A percentile compares a stretch with the other conserved stretches of the same genome.
Evolutionary conservation across 2,797 vertebrate species (phyloP).

Genomic region (Salmo trutta): DNA sequence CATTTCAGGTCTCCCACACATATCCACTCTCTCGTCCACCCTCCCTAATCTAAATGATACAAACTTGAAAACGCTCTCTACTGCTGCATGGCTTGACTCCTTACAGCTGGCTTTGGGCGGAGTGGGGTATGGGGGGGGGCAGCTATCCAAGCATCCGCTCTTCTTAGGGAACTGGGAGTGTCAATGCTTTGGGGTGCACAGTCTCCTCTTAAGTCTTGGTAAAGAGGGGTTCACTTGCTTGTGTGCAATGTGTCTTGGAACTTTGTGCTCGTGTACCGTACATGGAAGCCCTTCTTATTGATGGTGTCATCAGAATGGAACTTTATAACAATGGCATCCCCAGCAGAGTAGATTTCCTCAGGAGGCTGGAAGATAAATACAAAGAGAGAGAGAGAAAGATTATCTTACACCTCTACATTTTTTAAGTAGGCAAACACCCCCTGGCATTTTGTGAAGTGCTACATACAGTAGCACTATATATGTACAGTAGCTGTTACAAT

Average conservation of each 20-base stretch:
- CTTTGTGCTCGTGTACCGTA: constrained; percentile 88
- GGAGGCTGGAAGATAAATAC: constrained; percentile 60
- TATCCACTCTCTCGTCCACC: constrained; percentile 8
- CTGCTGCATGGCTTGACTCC: constrained; percentile 43
- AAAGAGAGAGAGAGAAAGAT: background rate
- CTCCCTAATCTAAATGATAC: constrained; percentile 28
- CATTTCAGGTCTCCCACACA: background rate
- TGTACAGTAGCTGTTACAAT: background rate
- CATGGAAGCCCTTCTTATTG: constrained; percentile 90
- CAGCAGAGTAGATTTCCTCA: constrained; percentile 90
- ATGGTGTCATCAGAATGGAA: constrained; percentile 90
- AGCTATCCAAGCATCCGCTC: constrained; percentile 46
- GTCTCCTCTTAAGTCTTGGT: constrained; percentile 47
- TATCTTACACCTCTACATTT: background rate
- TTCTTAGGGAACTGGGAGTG: constrained; percentile 58
- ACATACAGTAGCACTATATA: background rate
- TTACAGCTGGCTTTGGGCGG: constrained; percentile 49
- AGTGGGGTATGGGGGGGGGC: background rate
- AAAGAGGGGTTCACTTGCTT: constrained; percentile 45
- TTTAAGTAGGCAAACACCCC: too few species aligned
- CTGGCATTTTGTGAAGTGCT: background rate
- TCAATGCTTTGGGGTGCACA: constrained; percentile 40
- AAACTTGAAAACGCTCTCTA: constrained; percentile 21
- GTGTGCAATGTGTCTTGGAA: constrained; percentile 89
- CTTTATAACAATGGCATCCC: constrained; percentile 86